Percentiles rank a stretch among this genome's conserved stretches.
Conservation (phyloP, 2,797 vertebrate genomes). For the Meda fulgida region DNA sequence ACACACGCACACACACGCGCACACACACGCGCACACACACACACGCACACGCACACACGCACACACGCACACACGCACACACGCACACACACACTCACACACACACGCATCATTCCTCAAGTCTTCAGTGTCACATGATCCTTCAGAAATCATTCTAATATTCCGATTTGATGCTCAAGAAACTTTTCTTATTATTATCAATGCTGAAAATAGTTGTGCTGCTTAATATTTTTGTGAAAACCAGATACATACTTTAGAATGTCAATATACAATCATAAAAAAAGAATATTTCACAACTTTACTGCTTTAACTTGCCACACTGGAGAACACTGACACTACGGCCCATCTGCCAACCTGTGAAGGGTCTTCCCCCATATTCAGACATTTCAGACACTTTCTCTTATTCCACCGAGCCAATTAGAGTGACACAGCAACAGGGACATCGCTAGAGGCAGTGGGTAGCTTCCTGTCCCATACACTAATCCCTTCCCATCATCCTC, state of each 20-base stretch:
- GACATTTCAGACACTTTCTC: neutral
- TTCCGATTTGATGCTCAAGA: no score
- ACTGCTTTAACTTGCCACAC: neutral
- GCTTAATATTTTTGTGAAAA: neutral
- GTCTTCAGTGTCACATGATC: neutral
- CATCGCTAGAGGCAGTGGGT: slow-evolving; percentile 10
- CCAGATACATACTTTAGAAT: neutral
- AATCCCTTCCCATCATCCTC: slow-evolving; percentile 24
- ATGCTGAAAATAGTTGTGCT: neutral
- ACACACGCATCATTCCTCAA: no score
- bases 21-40: no score
- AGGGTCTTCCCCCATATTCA: neutral
- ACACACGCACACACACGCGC: no score
- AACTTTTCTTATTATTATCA: neutral
- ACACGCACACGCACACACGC: no score
- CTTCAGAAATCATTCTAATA: neutral
- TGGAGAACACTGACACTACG: neutral
- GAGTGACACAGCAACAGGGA: slow-evolving; percentile 3
- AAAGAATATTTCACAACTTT: neutral
- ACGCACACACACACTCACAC: no score
- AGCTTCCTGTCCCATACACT: slow-evolving; percentile 25
- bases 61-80: no score
- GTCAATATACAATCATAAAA: neutral
- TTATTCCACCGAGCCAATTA: neutral
- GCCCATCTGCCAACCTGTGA: slow-evolving; percentile 3